Evolutionary conservation across 2,113 vertebrate genomes (phyloP), one percentile per base, ranked within the genome.

Genomic region (Saimiri boliviensis): DNA sequence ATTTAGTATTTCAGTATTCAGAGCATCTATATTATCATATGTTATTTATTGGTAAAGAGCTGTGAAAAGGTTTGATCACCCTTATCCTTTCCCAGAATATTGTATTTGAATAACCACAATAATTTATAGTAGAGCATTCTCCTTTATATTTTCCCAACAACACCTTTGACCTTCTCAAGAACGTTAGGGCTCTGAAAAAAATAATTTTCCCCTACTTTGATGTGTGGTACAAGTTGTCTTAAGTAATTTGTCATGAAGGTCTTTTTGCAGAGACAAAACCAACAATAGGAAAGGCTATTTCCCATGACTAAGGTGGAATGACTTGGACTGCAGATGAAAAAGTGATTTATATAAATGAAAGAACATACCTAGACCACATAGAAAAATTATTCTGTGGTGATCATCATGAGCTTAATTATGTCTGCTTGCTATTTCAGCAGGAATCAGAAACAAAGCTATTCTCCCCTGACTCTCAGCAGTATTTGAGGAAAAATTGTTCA

Each of bases 161-260:
- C 6, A 35, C 32, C 5, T 91, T 86, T 96, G 56, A 77, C 73
- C 88, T 91, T 94, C 68, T 96, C 60, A 27, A 86, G 16, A 93
- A 47, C 49, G n/a, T 92, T 63, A 70, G 30, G 54, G 45, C 60
- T 93, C 23, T 60, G 79, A 74, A 96, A 90, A 45, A 94, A 88
- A 96, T 93, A 54, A 85, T 92, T 95, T 97, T 81, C 6, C 68
- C 21, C 95, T 96, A 58, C 47, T 71, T 91, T 92, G 79, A 92
- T 93, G 52, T 90, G 35, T 85, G 42, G 47, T 84, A 40, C 60
- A 91, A 85, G 70, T 88, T 92, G n/a, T 92, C 82, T 94, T 58
- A 81, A 93, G 86, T 83, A 93, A 96, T 87, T 94, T 76, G 27
- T 97, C 90, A 85, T 74, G 17, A 76, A 95, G 32, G 17, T 82